phyloP scores from a whole-genome alignment of 1,140 invertebrate genomes.

The Panulirus ornatus region DNA sequence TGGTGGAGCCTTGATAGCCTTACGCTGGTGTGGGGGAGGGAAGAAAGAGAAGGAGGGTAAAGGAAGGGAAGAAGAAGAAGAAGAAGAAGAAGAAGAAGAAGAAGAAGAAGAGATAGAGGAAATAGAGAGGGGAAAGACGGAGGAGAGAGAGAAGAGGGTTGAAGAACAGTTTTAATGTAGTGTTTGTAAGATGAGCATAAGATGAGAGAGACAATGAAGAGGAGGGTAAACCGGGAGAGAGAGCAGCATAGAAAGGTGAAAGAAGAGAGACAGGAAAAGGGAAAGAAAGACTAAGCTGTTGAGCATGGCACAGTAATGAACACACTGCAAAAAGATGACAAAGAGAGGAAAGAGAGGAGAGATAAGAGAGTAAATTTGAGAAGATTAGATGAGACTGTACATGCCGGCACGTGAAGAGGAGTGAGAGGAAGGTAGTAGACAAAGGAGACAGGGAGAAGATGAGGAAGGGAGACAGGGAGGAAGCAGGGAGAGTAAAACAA shows the following conservation, averaged over 20 bases:
- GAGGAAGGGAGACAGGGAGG: no score
- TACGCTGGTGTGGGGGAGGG: conserved; percentile 17
- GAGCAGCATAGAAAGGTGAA: background rate
- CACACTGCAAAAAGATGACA: background rate
- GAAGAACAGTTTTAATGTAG: background rate
- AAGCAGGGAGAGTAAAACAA: background rate
- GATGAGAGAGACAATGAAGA: conserved; percentile 5
- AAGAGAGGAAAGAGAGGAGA: no score
- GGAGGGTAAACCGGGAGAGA: background rate
- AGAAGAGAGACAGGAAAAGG: background rate
- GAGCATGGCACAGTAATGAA: background rate
- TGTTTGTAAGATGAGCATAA: no score
- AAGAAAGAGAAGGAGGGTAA: background rate
- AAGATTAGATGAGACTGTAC: no score
- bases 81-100: background rate
- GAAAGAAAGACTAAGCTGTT: background rate
- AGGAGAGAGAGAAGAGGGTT: background rate
- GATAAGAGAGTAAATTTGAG: no score
- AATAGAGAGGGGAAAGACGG: background rate
- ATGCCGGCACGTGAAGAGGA: no score
- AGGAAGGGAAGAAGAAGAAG: background rate
- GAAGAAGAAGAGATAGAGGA: background rate
- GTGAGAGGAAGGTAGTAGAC: no score
- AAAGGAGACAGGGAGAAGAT: no score
- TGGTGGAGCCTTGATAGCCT: conserved; percentile 53